phyloP scores from a whole-genome alignment of 1,140 invertebrate genomes.

The Drosophila sproati region DNA sequence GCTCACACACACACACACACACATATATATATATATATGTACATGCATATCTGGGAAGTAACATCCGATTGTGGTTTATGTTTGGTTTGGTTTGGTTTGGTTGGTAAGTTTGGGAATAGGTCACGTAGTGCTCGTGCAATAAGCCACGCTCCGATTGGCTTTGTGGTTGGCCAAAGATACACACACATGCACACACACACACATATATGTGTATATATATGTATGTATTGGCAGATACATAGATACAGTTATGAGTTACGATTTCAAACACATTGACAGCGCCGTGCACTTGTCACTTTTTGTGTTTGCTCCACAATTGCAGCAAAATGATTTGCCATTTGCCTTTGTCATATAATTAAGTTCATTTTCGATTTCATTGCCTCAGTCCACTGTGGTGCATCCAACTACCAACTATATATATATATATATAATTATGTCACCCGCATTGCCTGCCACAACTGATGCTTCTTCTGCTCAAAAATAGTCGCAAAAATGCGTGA shows the following conservation, averaged over 20 bases:
- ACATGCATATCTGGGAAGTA: constrained; percentile 8
- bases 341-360: constrained; percentile 64
- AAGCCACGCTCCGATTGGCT: constrained; percentile 35
- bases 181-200: neutral
- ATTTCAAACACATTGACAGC: neutral
- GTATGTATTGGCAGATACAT: constrained; percentile 23
- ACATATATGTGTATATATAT: neutral
- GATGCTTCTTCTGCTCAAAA: constrained; percentile 22
- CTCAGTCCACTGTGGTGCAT: neutral
- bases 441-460: neutral
- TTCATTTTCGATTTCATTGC: constrained; percentile 58
- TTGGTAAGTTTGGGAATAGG: constrained; percentile 25
- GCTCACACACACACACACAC: constrained; percentile 20
- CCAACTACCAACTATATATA: neutral
- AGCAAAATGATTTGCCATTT: constrained; percentile 24
- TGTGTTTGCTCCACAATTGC: neutral
- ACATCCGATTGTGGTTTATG: constrained; percentile 8
- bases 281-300: constrained; percentile 11
- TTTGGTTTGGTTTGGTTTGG: constrained; percentile 9
- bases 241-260: constrained; percentile 16
- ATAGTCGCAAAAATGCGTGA: neutral
- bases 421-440: constrained; percentile 53
- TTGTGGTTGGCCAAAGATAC: constrained; percentile 12
- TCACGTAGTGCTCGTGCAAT: constrained; percentile 47
- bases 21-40: neutral